Percentiles rank a stretch among this genome's conserved stretches.
phyloP scores from a whole-genome alignment of 2,888 invertebrate genomes.

The Drosophila buzzatii region DNA sequence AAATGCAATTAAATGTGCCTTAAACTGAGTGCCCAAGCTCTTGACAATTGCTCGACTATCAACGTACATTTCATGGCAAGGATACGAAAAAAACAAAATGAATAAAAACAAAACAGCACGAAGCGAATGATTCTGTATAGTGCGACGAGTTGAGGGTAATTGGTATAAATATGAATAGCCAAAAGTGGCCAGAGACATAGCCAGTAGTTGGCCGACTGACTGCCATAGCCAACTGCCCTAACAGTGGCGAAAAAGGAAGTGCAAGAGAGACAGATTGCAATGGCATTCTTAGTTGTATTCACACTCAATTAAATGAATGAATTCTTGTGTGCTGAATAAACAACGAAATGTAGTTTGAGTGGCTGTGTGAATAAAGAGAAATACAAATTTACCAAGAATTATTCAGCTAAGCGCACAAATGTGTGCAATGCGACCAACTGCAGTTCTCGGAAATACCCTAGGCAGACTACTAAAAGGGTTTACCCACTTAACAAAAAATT shows the following conservation, averaged over 20 bases:
- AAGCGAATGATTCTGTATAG: neutral
- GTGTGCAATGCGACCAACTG: too few relatives aligned
- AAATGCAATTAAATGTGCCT: conserved; percentile 30
- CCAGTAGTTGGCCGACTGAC: neutral
- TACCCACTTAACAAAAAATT: neutral
- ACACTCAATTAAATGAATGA: conserved; percentile 15
- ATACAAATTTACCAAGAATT: conserved; percentile 13
- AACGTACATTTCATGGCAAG: conserved; percentile 19
- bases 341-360: neutral
- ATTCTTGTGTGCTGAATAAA: conserved; percentile 5
- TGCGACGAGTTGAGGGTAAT: conserved; percentile 13
- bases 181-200: neutral
- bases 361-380: conserved; percentile 9
- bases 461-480: neutral
- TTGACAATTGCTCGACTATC: conserved; percentile 10
- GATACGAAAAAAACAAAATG: conserved; percentile 19
- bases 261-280: conserved; percentile 14
- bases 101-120: neutral
- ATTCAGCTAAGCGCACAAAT: conserved; percentile 3
- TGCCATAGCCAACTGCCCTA: conserved; percentile 1
- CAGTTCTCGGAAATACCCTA: neutral
- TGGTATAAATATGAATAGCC: conserved; percentile 44
- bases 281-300: conserved; percentile 23
- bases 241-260: conserved; percentile 23
- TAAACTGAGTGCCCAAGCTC: neutral